Evolutionary conservation across 2,888 invertebrate genomes (phyloP).

Genomic region (Beris chalybata): DNA sequence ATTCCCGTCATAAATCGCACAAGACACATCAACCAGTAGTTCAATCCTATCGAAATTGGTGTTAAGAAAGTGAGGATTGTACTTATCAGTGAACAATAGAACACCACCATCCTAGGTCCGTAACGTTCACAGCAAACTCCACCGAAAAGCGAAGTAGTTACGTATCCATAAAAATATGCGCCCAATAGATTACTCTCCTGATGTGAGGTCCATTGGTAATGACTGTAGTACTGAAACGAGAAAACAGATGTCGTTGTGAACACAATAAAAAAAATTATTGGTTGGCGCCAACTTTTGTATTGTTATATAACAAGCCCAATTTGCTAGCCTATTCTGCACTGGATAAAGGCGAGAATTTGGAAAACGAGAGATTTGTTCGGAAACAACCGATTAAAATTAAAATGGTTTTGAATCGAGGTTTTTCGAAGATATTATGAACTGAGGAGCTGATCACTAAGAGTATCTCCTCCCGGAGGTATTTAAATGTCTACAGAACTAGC

Average conservation of each 20-base stretch:
- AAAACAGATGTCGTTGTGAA: constrained; percentile 22
- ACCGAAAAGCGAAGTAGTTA: constrained; percentile 61
- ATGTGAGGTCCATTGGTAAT: constrained; percentile 58
- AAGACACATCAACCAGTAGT: constrained; percentile 58
- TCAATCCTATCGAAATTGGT: constrained; percentile 60
- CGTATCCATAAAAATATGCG: constrained; percentile 66
- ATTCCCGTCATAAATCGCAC: constrained; percentile 61
- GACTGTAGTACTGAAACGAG: constrained; percentile 47
- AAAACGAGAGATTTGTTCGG: too few species aligned
- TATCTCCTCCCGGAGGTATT: too few species aligned
- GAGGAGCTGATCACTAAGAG: too few species aligned
- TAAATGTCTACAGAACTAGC: too few species aligned
- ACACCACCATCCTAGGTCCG: constrained; percentile 62
- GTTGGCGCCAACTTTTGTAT: too few species aligned
- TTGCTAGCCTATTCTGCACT: too few species aligned
- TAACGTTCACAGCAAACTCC: constrained; percentile 63
- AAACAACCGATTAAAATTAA: too few species aligned
- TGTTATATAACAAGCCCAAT: too few species aligned
- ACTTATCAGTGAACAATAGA: constrained; percentile 57
- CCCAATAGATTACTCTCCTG: constrained; percentile 63
- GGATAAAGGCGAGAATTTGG: too few species aligned
- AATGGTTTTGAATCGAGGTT: too few species aligned
- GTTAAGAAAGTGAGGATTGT: constrained; percentile 60
- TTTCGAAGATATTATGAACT: too few species aligned
- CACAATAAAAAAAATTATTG: too few species aligned